Evolutionary conservation across 2,797 vertebrate species (phyloP).

Genomic region (Cichlasoma orientale): DNA sequence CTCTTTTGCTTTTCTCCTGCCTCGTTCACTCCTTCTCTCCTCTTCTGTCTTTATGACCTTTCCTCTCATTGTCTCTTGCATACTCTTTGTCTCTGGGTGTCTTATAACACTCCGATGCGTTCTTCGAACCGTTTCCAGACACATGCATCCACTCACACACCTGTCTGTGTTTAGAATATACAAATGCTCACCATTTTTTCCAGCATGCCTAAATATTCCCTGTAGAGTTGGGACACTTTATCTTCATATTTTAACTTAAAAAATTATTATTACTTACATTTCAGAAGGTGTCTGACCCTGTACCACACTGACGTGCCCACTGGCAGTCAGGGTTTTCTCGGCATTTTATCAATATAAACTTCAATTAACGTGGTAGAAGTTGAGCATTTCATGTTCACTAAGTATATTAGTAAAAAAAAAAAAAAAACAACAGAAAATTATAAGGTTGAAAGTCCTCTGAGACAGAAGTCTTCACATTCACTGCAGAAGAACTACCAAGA

Average conservation of each 20-base stretch:
- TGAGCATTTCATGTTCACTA: neutral
- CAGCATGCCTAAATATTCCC: neutral
- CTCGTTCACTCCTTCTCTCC: slow-evolving; percentile 51
- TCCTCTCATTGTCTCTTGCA: slow-evolving; percentile 61
- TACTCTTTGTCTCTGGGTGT: slow-evolving; percentile 75
- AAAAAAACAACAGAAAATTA: neutral
- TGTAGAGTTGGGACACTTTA: neutral
- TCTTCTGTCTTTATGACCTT: slow-evolving; percentile 60
- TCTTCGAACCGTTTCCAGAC: slow-evolving; percentile 26
- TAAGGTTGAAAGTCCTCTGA: neutral
- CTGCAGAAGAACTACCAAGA: neutral
- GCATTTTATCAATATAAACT: neutral
- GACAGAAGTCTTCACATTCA: slow-evolving; percentile 5
- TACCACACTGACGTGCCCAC: neutral
- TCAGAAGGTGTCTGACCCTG: neutral
- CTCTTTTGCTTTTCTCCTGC: slow-evolving; percentile 51
- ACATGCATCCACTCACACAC: slow-evolving; percentile 9
- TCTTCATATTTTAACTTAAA: neutral
- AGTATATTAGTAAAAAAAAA: no score
- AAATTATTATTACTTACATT: neutral
- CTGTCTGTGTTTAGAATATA: slow-evolving; percentile 14
- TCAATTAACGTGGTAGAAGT: neutral
- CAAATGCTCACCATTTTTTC: neutral
- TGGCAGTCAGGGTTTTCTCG: neutral
- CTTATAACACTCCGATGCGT: slow-evolving; percentile 38